phyloP scores from a whole-genome alignment of 2,113 vertebrate genomes.

The Sander lucioperca region DNA sequence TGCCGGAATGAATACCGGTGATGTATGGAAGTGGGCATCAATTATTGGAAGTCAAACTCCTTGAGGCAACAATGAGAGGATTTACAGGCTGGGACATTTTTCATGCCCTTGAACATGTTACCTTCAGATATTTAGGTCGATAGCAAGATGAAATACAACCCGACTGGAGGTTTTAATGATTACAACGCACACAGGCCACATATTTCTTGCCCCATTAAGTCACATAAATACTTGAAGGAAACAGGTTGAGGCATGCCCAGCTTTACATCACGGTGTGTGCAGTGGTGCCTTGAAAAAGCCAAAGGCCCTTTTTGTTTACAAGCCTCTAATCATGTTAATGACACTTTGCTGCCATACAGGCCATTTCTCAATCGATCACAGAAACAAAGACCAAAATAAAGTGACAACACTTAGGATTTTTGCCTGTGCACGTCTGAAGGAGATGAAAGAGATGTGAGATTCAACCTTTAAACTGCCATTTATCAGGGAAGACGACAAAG shows the following conservation, averaged over 20 bases:
- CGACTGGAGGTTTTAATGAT: constrained; percentile 60
- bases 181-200: constrained; percentile 46
- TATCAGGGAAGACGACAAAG: constrained; percentile 56
- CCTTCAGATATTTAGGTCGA: constrained; percentile 59
- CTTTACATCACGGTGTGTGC: constrained; percentile 27
- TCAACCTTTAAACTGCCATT: constrained; percentile 70
- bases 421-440: constrained; percentile 44
- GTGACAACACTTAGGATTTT: constrained; percentile 23
- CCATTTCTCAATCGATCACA: constrained; percentile 55
- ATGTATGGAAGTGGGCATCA: constrained; percentile 63
- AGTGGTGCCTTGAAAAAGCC: constrained; percentile 2
- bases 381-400: constrained; percentile 29
- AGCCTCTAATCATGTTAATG: constrained; percentile 59
- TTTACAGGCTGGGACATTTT: constrained; percentile 70
- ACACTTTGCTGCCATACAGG: constrained; percentile 16
- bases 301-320: constrained; percentile 53
- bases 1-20: constrained; percentile 31
- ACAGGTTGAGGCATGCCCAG: constrained; percentile 45
- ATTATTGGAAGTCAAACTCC: constrained; percentile 71
- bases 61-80: constrained; percentile 71
- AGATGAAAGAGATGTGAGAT: constrained; percentile 52
- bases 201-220: constrained; percentile 53
- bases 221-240: constrained; percentile 47
- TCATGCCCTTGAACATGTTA: constrained; percentile 69
- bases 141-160: constrained; percentile 65